These are phyloP conservation scores for Coreoperca whiteheadi DNA, from an alignment of 2,113 vertebrate genomes.

Conservation along the genomic window DNA sequence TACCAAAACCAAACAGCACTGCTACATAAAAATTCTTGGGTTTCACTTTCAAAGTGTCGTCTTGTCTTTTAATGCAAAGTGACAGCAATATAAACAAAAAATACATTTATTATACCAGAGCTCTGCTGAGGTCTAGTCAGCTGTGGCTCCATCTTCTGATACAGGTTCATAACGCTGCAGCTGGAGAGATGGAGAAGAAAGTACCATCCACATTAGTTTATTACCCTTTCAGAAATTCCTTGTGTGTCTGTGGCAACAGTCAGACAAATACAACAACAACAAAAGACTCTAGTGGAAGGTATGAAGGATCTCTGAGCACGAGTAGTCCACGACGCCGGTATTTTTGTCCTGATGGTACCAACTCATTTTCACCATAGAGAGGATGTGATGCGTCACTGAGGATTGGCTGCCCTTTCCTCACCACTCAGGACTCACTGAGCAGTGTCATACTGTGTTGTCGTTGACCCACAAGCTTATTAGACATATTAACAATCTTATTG, in stretches of 20 bases:
- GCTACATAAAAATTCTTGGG: neutral
- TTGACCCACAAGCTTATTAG: too few species aligned
- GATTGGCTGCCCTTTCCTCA: too few species aligned
- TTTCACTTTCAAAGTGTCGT: conserved; percentile 12
- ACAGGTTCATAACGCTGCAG: conserved; percentile 88
- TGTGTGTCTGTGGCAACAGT: neutral
- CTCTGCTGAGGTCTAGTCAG: conserved; percentile 79
- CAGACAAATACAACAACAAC: neutral
- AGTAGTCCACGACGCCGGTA: neutral
- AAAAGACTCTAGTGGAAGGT: neutral
- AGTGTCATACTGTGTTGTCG: too few species aligned
- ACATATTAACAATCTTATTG: too few species aligned
- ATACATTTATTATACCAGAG: neutral
- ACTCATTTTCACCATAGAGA: neutral
- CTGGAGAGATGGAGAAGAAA: conserved; percentile 73
- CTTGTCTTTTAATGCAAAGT: conserved; percentile 24
- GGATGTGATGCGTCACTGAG: too few species aligned
- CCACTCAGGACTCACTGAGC: too few species aligned
- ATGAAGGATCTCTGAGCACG: neutral
- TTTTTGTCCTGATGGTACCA: neutral
- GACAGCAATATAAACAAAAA: conserved; percentile 28
- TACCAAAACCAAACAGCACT: conserved; percentile 18
- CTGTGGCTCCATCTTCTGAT: conserved; percentile 86
- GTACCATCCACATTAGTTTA: neutral
- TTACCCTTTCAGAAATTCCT: neutral